These are phyloP conservation scores for Ceratitis capitata DNA, from an alignment of 1,140 invertebrate genomes.

Conservation along the genomic window DNA sequence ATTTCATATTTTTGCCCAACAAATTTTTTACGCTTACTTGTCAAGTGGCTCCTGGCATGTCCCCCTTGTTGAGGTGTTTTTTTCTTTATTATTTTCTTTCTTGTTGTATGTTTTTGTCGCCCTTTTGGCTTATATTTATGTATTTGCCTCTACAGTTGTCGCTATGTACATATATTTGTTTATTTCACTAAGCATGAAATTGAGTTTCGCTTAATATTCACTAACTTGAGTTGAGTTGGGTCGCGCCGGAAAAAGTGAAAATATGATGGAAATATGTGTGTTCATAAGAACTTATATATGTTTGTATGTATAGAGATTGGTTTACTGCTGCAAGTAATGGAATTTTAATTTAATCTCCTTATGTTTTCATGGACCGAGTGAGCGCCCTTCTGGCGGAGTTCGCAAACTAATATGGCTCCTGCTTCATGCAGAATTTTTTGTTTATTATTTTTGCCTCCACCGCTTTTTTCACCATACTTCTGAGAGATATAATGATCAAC, in stretches of 20 bases:
- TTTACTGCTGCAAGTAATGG: constrained; percentile 8
- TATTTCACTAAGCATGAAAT: constrained; percentile 22
- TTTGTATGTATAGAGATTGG: neutral
- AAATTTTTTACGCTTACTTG: neutral
- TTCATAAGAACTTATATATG: no score
- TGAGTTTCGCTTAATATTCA: neutral
- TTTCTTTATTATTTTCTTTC: no score
- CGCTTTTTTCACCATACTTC: neutral
- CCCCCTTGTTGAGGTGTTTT: neutral
- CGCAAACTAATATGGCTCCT: neutral
- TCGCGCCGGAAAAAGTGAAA: neutral
- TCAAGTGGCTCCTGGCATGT: neutral
- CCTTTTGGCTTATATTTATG: neutral
- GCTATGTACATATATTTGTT: neutral
- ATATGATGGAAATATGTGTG: neutral
- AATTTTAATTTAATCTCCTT: constrained; percentile 26
- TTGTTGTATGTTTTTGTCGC: neutral
- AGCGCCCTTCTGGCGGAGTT: neutral
- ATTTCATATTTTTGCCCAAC: neutral
- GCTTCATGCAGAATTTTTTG: neutral
- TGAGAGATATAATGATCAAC: no score
- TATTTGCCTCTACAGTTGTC: neutral
- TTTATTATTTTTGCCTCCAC: neutral
- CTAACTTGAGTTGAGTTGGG: neutral
- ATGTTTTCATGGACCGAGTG: neutral